These are phyloP conservation scores for Sisyra terminalis DNA, from an alignment of 2,888 invertebrate species.

Conservation along the genomic window DNA sequence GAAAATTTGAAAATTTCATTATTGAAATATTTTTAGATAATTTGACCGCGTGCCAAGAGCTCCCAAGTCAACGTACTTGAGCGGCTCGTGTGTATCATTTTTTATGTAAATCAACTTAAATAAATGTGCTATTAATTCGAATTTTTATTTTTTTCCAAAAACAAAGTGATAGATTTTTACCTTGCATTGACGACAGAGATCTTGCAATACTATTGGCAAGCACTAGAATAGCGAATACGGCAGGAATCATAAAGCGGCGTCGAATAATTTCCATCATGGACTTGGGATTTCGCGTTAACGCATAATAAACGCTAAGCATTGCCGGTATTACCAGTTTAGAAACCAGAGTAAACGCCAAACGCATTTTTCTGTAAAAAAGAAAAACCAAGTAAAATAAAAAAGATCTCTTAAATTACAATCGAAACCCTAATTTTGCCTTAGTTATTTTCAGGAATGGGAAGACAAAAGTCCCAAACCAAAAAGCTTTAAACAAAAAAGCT, in stretches of 20 bases:
- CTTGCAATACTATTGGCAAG: conserved; percentile 23
- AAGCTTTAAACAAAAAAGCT: no score
- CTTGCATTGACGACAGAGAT: conserved; percentile 24
- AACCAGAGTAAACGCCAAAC: conserved; percentile 21
- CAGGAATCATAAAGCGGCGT: conserved; percentile 22
- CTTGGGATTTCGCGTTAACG: conserved; percentile 22
- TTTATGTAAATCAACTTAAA: neutral
- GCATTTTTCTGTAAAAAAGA: conserved; percentile 22
- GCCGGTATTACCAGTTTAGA: conserved; percentile 21
- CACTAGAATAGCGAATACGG: conserved; percentile 21
- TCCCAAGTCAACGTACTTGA: neutral
- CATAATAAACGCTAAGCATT: conserved; percentile 22
- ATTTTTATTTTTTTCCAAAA: neutral
- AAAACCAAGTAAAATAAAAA: no score
- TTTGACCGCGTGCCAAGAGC: neutral
- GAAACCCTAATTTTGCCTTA: no score
- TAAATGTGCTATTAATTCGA: neutral
- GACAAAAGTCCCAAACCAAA: no score
- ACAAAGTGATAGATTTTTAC: conserved; percentile 6
- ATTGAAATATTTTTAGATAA: neutral
- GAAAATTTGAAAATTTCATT: neutral
- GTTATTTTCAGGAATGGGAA: no score
- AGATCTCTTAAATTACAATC: no score
- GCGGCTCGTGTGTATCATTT: neutral
- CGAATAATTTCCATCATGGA: conserved; percentile 21